A percentile compares a stretch with the other conserved stretches of the same genome.
These are phyloP conservation scores for Acropora yongei DNA, from an alignment of 64 coral and sea anemone species.

Conservation along the genomic window DNA sequence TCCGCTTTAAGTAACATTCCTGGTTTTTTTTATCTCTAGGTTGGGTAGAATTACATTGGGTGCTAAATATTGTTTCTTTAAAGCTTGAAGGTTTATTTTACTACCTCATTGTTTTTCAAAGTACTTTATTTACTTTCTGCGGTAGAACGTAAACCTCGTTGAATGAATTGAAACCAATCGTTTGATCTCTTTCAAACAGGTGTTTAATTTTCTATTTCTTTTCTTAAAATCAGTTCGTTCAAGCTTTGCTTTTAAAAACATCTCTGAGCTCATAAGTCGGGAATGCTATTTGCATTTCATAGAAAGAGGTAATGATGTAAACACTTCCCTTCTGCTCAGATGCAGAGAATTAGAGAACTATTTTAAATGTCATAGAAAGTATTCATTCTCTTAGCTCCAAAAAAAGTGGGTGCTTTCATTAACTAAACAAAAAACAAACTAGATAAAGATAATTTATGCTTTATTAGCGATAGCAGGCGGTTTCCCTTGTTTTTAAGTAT, in stretches of 20 bases:
- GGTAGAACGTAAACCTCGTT: no score
- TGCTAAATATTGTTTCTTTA: not conserved
- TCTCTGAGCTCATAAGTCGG: not conserved
- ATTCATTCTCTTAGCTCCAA: not conserved
- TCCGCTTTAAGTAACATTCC: not conserved
- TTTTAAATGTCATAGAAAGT: not conserved
- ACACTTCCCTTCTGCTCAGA: not conserved
- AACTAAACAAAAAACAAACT: not conserved
- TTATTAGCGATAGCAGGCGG: slow-evolving; percentile 9
- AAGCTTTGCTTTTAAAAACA: not conserved
- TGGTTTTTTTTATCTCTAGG: not conserved
- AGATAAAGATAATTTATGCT: not conserved
- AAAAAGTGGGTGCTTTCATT: not conserved
- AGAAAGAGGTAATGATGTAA: not conserved
- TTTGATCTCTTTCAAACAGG: not conserved
- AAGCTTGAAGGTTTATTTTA: not conserved
- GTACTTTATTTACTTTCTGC: not conserved
- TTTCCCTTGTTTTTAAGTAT: slow-evolving; percentile 8
- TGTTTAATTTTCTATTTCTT: not conserved
- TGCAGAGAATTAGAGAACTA: not conserved
- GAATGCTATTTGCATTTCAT: slow-evolving; percentile 42
- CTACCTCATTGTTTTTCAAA: not conserved
- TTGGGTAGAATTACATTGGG: slow-evolving; percentile 7
- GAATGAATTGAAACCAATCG: not conserved
- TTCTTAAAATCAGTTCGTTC: not conserved